These are phyloP conservation scores for Artemia sinica DNA, from an alignment of 2,888 invertebrate species.

Conservation along the genomic window DNA sequence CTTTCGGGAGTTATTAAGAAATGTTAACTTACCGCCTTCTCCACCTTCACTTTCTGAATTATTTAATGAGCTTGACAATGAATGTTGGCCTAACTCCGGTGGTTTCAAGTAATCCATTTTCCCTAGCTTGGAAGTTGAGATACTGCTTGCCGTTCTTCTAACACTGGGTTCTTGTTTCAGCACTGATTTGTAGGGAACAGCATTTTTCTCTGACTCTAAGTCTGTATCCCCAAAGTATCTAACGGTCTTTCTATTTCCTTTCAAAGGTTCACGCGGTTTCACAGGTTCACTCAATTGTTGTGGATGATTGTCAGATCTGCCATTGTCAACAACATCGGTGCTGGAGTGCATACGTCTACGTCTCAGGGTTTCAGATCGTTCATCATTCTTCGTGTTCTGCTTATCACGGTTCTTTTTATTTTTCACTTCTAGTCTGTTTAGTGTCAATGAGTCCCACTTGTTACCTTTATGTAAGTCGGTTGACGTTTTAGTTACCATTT, in stretches of 20 bases:
- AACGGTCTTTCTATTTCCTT: background rate
- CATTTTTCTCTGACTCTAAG: constrained; percentile 44
- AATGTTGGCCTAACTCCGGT: constrained; percentile 11
- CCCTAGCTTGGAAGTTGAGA: background rate
- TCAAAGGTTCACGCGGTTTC: background rate
- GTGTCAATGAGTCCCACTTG: constrained; percentile 13
- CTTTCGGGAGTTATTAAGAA: no score
- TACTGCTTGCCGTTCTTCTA: constrained; percentile 16
- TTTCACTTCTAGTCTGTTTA: constrained; percentile 13
- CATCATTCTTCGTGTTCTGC: background rate
- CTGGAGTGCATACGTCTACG: background rate
- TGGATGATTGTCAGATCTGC: background rate
- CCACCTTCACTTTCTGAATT: constrained; percentile 24
- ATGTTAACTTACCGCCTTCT: background rate
- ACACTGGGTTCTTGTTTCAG: constrained; percentile 21
- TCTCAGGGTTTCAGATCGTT: constrained; percentile 17
- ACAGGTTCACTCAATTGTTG: background rate
- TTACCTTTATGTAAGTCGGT: background rate
- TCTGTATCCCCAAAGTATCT: constrained; percentile 72
- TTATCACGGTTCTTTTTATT: constrained; percentile 11
- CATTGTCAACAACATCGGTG: background rate
- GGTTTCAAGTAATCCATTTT: constrained; percentile 14
- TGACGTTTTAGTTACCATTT: background rate
- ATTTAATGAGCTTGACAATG: constrained; percentile 23
- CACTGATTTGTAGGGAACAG: constrained; percentile 15